Conservation (phyloP, 2,797 vertebrate species). For the Furcifer pardalis region DNA sequence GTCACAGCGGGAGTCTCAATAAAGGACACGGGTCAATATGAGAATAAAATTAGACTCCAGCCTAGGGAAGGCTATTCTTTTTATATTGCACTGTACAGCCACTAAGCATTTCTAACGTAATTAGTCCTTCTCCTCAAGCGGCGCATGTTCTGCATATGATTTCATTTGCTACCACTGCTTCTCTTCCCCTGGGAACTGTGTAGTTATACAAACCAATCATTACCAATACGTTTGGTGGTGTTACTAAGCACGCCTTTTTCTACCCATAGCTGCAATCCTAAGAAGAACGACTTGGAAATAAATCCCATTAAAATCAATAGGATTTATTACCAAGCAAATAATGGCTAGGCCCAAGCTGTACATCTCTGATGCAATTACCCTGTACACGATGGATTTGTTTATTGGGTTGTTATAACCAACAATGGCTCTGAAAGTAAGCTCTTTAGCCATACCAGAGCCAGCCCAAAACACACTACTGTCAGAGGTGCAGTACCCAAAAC, state of each 20-base stretch:
- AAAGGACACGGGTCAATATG: neutral
- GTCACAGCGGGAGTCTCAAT: neutral
- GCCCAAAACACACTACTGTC: neutral
- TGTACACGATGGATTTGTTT: neutral
- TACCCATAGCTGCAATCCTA: neutral
- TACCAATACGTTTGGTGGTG: neutral
- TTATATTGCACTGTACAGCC: neutral
- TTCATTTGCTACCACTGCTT: neutral
- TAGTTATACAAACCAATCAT: neutral
- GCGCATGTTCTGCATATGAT: constrained; percentile 1
- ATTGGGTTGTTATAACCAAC: neutral
- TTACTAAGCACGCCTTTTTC: neutral
- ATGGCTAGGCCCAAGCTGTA: neutral
- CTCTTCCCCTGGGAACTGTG: constrained; percentile 1
- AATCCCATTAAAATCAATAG: constrained; percentile 14
- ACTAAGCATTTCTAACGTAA: constrained; percentile 15
- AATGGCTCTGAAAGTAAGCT: neutral
- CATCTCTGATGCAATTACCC: neutral
- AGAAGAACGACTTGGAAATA: neutral
- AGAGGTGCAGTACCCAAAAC: too few species aligned
- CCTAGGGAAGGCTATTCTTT: constrained; percentile 1
- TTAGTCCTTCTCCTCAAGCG: neutral
- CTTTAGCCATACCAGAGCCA: too few species aligned
- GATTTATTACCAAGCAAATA: neutral
- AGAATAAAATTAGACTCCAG: constrained; percentile 3